phyloP scores from a whole-genome alignment of 1,140 invertebrate genomes.

The Drosophila varians region DNA sequence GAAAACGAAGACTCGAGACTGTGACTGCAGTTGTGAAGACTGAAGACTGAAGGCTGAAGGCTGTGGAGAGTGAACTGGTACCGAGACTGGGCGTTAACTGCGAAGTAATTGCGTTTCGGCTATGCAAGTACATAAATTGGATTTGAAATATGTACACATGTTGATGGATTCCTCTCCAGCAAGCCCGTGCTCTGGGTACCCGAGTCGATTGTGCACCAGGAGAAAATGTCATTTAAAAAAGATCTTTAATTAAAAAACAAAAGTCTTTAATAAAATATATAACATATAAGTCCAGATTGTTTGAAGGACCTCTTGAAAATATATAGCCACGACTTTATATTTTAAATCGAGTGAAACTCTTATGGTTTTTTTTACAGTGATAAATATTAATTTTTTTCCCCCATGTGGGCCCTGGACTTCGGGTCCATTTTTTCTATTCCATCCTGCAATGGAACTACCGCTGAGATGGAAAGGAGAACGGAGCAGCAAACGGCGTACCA shows the following conservation, averaged over 20 bases:
- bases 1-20: background rate
- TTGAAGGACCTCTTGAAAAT: no score
- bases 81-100: conserved; percentile 75
- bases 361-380: background rate
- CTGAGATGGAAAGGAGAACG: conserved; percentile 41
- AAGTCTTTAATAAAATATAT: no score
- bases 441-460: conserved; percentile 13
- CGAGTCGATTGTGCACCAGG: conserved; percentile 7
- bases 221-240: conserved; percentile 10
- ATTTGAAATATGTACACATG: conserved; percentile 81
- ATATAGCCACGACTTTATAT: no score
- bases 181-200: conserved; percentile 35
- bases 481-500: conserved; percentile 53
- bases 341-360: no score
- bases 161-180: conserved; percentile 70
- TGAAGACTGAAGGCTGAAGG: background rate
- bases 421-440: conserved; percentile 5
- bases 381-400: background rate
- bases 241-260: no score
- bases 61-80: conserved; percentile 3
- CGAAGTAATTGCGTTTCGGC: conserved; percentile 79
- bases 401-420: background rate
- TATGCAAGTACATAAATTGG: conserved; percentile 81
- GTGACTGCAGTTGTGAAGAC: conserved; percentile 9
- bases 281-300: no score